These are phyloP conservation scores for Zapus hudsonius DNA, from an alignment of 2,113 vertebrate genomes.

Conservation along the genomic window DNA sequence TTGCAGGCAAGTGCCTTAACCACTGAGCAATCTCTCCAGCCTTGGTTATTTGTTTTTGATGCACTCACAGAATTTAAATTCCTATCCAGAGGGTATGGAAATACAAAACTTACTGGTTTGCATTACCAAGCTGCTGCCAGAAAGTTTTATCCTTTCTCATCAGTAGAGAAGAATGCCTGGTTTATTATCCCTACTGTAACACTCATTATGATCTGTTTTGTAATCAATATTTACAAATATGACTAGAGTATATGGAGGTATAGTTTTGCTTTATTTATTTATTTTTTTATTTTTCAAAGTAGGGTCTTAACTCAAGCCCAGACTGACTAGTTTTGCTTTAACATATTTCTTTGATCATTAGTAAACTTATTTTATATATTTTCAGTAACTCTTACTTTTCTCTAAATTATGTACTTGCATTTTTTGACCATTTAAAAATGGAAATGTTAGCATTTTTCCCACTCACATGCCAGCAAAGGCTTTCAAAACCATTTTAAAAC, in stretches of 20 bases:
- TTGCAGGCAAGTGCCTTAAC: too few relatives aligned
- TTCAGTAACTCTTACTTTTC: neutral
- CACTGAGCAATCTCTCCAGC: too few relatives aligned
- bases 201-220: neutral
- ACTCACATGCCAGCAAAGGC: neutral
- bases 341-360: neutral
- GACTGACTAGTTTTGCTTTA: neutral
- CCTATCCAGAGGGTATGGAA: neutral
- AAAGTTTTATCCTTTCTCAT: neutral
- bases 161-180: neutral
- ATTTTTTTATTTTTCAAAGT: too few relatives aligned
- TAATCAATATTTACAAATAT: slow-evolving; percentile 6
- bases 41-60: neutral
- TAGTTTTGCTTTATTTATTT: neutral
- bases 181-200: neutral
- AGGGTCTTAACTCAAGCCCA: too few relatives aligned
- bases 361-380: neutral
- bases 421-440: neutral
- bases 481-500: neutral
- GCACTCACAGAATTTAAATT: neutral
- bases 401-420: neutral
- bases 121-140: neutral
- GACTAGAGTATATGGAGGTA: neutral
- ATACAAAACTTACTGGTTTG: neutral
- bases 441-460: neutral